A percentile compares a stretch with the other conserved stretches of the same genome.
Conservation (phyloP, 2,113 vertebrate genomes). For the Sialia sialis region DNA sequence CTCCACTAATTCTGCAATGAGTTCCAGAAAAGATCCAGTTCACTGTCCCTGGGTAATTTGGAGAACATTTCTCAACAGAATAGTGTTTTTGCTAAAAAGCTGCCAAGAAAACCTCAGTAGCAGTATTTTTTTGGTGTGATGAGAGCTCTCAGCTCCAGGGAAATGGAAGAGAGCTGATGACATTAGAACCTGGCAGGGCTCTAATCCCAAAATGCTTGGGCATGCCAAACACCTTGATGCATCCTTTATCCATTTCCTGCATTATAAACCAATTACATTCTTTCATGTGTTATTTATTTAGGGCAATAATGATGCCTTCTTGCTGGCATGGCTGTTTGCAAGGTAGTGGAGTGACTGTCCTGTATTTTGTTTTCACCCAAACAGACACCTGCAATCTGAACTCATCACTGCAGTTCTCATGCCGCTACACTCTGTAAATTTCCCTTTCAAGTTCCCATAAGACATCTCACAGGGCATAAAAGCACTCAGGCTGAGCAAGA, state of each 20-base stretch:
- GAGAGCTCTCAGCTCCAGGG: neutral
- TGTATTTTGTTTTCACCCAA: neutral
- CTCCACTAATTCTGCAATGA: neutral
- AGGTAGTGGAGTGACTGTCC: neutral
- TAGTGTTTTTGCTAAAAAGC: neutral
- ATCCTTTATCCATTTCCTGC: neutral
- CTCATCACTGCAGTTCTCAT: neutral
- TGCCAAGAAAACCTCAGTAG: neutral
- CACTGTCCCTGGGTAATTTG: neutral
- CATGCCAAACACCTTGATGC: neutral
- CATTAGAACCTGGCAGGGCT: fast-evolving
- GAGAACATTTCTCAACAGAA: neutral
- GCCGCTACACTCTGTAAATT: neutral
- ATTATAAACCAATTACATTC: neutral
- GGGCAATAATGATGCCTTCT: neutral
- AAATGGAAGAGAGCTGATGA: neutral
- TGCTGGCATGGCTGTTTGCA: neutral
- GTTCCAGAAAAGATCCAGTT: neutral
- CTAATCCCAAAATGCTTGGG: neutral
- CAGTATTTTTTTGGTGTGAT: neutral
- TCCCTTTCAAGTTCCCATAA: neutral
- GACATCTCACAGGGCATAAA: neutral
- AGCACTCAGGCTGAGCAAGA: neutral
- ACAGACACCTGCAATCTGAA: neutral
- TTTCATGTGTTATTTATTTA: neutral